These are phyloP conservation scores for Tenrec ecaudatus DNA, from an alignment of 2,113 vertebrate species.

Conservation along the genomic window DNA sequence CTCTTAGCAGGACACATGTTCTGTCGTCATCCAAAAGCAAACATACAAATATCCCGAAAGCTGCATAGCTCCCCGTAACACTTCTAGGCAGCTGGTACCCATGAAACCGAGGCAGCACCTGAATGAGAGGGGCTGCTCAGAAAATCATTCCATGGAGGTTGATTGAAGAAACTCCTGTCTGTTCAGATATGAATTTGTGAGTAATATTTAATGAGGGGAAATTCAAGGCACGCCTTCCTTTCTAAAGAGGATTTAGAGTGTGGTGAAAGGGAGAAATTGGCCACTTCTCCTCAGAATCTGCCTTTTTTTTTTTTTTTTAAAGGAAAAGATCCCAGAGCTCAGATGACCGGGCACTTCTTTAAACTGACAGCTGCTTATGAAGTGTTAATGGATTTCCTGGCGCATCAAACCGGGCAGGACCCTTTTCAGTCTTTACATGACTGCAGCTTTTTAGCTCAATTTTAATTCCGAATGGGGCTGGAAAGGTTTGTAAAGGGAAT, in stretches of 20 bases:
- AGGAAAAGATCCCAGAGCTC: slow-evolving; percentile 60
- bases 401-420: slow-evolving; percentile 49
- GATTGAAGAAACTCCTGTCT: slow-evolving; percentile 3
- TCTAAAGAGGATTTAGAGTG: slow-evolving; percentile 45
- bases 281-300: slow-evolving; percentile 50
- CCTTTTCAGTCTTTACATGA: slow-evolving; percentile 46
- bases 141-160: background rate
- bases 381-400: slow-evolving; percentile 67
- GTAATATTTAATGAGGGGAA: slow-evolving; percentile 34
- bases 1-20: no score
- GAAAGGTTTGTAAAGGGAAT: background rate
- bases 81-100: background rate
- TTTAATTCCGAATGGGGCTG: slow-evolving; percentile 38
- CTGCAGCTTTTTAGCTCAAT: background rate
- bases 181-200: slow-evolving; percentile 41
- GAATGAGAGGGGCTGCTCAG: background rate
- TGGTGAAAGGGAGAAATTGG: slow-evolving; percentile 20
- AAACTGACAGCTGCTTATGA: slow-evolving; percentile 66
- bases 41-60: background rate
- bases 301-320: background rate
- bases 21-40: background rate
- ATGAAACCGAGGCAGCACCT: background rate
- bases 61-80: background rate
- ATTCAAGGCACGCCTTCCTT: slow-evolving; percentile 28
- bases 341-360: slow-evolving; percentile 73